Percentiles rank a stretch among this genome's conserved stretches.
Evolutionary conservation across 2,797 vertebrate species (phyloP).

Genomic region (Aselliscus stoliczkanus): DNA sequence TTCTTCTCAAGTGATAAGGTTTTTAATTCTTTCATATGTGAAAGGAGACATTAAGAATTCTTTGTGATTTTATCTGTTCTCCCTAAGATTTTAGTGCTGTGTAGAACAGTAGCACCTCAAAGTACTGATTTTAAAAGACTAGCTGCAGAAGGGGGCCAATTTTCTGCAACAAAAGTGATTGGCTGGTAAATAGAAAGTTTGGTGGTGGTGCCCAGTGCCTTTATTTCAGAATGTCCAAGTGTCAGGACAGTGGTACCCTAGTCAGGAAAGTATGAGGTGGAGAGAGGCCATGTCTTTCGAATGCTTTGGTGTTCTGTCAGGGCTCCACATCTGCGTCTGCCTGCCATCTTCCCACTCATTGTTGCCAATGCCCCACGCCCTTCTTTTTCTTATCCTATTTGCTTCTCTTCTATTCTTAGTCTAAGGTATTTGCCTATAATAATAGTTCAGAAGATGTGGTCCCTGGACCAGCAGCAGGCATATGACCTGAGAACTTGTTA

Average conservation of each 20-base stretch:
- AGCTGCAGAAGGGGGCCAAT: background rate
- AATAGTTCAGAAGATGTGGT: background rate
- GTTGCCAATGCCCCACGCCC: background rate
- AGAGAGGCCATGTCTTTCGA: background rate
- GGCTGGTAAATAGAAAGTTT: background rate
- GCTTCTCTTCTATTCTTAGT: background rate
- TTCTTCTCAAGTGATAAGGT: background rate
- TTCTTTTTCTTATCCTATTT: background rate
- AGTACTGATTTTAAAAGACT: background rate
- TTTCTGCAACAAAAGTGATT: background rate
- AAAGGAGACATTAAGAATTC: background rate
- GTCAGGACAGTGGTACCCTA: background rate
- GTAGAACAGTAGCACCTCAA: background rate
- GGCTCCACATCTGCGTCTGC: background rate
- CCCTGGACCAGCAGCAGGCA: background rate
- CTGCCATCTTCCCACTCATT: background rate
- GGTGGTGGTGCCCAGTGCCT: background rate
- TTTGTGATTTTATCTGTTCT: background rate
- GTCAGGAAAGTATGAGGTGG: background rate
- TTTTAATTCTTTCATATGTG: background rate
- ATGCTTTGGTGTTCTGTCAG: background rate
- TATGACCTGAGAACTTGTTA: background rate
- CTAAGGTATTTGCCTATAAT: background rate
- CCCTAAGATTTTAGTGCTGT: background rate
- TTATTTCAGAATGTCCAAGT: background rate